These are phyloP conservation scores for Palythoa heliodiscus DNA, from an alignment of 92 coral and sea anemone species.

Conservation along the genomic window DNA sequence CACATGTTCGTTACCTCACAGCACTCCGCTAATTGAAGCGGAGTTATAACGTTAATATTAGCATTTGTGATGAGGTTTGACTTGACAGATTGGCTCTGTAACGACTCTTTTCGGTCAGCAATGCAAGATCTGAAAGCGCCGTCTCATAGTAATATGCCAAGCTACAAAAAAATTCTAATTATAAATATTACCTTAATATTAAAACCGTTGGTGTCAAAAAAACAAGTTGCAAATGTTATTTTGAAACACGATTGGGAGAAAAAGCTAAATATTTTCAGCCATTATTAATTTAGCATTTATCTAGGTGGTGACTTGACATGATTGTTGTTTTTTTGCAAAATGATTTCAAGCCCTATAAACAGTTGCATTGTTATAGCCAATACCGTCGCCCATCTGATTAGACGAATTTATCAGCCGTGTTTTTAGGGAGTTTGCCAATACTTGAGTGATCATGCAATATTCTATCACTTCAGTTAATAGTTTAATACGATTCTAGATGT, in stretches of 20 bases:
- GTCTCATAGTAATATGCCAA: slow-evolving; percentile 33
- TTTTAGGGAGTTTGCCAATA: not conserved
- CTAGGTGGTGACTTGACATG: not conserved
- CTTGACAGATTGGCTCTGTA: not conserved
- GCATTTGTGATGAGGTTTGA: not conserved
- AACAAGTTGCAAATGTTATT: not conserved
- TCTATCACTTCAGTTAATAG: not conserved
- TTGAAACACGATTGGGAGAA: not conserved
- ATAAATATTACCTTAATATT: not conserved
- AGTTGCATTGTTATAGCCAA: not conserved
- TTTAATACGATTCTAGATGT: not conserved
- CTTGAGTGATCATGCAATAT: not conserved
- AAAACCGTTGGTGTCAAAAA: not conserved
- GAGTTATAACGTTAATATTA: not conserved
- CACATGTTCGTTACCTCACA: not conserved
- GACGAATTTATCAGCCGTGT: not conserved
- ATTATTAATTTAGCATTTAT: not conserved
- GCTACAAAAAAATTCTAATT: slow-evolving; percentile 35
- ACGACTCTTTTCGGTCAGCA: not conserved
- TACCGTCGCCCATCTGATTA: not conserved
- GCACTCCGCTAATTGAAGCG: not conserved
- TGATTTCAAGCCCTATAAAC: slow-evolving; percentile 9
- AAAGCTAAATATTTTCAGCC: not conserved
- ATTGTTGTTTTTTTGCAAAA: not conserved
- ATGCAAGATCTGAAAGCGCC: not conserved